A percentile compares a stretch with the other conserved stretches of the same genome.
These are phyloP conservation scores for Brachionus rotundiformis DNA, from an alignment of 1,140 invertebrate species.

Conservation along the genomic window DNA sequence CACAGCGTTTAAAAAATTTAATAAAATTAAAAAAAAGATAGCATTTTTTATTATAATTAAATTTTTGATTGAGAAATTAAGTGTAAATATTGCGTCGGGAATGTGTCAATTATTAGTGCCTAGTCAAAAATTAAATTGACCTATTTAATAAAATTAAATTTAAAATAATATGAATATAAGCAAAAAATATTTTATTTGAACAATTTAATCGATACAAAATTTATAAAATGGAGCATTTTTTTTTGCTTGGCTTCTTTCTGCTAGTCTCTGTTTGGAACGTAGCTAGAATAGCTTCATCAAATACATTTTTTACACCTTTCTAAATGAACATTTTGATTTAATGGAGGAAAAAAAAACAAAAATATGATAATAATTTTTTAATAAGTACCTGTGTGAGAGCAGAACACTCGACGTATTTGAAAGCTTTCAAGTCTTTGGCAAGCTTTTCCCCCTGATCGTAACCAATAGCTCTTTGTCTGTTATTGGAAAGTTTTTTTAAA, in stretches of 20 bases:
- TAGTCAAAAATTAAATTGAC: neutral
- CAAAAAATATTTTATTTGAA: slow-evolving; percentile 2
- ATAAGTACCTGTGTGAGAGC: slow-evolving; percentile 37
- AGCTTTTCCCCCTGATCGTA: slow-evolving; percentile 78
- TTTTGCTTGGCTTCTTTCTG: slow-evolving; percentile 69
- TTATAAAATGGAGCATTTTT: slow-evolving; percentile 21
- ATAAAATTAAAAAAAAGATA: slow-evolving; percentile 13
- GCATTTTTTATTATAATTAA: slow-evolving; percentile 31
- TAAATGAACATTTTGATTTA: slow-evolving; percentile 60
- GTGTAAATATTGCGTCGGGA: slow-evolving; percentile 6
- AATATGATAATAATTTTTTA: neutral
- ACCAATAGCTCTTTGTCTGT: slow-evolving; percentile 26
- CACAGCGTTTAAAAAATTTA: slow-evolving; percentile 28
- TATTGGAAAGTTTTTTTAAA: slow-evolving; percentile 64
- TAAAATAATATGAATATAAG: neutral
- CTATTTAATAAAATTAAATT: neutral
- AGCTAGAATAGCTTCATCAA: slow-evolving; percentile 98
- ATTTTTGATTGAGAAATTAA: slow-evolving; percentile 8
- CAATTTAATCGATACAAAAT: neutral
- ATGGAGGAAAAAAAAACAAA: neutral
- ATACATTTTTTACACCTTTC: slow-evolving; percentile 99
- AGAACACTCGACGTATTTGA: slow-evolving; percentile 59
- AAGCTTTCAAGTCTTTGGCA: slow-evolving; percentile 90
- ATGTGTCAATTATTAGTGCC: neutral
- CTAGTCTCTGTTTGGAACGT: slow-evolving; percentile 68